phyloP scores from a whole-genome alignment of 1,140 invertebrate species.

The Dreissena polymorpha region DNA sequence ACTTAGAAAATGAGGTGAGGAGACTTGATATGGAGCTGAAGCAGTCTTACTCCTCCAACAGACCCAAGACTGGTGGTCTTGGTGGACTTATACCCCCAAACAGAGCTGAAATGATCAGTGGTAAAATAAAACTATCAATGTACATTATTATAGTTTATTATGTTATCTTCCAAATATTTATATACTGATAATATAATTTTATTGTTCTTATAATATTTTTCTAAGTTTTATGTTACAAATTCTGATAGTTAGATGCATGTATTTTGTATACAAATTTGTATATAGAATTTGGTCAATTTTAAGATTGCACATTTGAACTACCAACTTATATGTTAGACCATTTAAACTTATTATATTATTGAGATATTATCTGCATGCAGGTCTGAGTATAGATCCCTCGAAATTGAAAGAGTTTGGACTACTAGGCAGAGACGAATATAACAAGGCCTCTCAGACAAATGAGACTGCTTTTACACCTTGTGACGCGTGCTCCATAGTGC shows the following conservation, averaged over 20 bases:
- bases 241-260: no score
- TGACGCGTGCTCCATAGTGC: slow-evolving; percentile 75
- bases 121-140: not conserved
- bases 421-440: slow-evolving; percentile 69
- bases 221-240: no score
- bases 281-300: no score
- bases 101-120: slow-evolving; percentile 54
- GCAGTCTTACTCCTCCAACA: slow-evolving; percentile 24
- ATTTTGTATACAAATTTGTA: no score
- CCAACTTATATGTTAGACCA: no score
- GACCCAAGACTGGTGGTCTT: slow-evolving; percentile 60
- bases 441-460: slow-evolving; percentile 75
- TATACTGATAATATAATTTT: no score
- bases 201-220: no score
- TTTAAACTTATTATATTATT: no score
- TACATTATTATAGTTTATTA: not conserved
- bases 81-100: slow-evolving; percentile 62
- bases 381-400: slow-evolving; percentile 40
- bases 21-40: slow-evolving; percentile 43
- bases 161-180: not conserved
- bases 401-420: slow-evolving; percentile 42
- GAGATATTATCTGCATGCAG: slow-evolving; percentile 3
- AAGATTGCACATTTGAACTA: no score
- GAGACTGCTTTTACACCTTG: slow-evolving; percentile 78
- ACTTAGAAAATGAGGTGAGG: slow-evolving; percentile 62